Percentiles rank a stretch among this genome's conserved stretches.
These are phyloP conservation scores for Bombus balteatus DNA, from an alignment of 1,140 invertebrate species.

Conservation along the genomic window DNA sequence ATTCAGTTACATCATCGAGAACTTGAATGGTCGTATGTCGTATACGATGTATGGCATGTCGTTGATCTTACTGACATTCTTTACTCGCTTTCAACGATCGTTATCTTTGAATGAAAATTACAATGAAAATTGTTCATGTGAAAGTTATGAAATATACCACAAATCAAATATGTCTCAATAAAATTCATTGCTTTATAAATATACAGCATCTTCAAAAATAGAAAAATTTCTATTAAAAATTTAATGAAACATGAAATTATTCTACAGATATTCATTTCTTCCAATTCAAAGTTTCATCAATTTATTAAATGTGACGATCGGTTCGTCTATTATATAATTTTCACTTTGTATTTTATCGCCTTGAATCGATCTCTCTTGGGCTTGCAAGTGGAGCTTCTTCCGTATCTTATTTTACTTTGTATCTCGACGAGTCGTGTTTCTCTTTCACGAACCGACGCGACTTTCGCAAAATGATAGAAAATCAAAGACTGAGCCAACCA, in stretches of 20 bases:
- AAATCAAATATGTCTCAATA: not conserved
- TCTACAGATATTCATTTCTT: not conserved
- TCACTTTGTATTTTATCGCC: not conserved
- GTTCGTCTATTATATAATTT: not conserved
- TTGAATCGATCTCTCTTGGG: not conserved
- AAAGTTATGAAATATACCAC: not conserved
- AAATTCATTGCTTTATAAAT: too few species aligned
- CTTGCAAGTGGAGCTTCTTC: not conserved
- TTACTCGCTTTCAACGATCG: not conserved
- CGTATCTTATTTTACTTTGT: not conserved
- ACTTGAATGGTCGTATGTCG: not conserved
- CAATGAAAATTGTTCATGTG: not conserved
- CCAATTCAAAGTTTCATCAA: not conserved
- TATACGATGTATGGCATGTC: not conserved
- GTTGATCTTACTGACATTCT: not conserved
- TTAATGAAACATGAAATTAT: too few species aligned
- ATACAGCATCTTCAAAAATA: too few species aligned
- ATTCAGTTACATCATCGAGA: constrained; percentile 1
- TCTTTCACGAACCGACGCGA: not conserved
- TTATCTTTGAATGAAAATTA: not conserved
- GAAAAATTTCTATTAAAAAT: too few species aligned
- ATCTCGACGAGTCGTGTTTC: not conserved
- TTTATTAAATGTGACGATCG: not conserved
- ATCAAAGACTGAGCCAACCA: not conserved
- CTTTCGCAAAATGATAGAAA: not conserved